phyloP scores from a whole-genome alignment of 2,113 vertebrate genomes.

The Caretta caretta region DNA sequence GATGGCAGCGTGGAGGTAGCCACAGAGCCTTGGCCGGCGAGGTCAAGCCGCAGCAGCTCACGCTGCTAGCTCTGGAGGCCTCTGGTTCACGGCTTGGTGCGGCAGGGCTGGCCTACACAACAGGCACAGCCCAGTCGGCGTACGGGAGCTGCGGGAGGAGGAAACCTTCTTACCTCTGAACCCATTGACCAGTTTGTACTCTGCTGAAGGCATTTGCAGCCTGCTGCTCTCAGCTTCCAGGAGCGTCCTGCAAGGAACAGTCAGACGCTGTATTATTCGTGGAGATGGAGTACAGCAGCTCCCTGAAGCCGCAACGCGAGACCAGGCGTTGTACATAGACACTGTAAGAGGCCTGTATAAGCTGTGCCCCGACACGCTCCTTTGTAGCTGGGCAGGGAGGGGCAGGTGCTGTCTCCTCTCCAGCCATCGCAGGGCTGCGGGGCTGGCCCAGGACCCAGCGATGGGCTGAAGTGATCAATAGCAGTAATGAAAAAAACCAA shows the following conservation, averaged over 20 bases:
- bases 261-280: neutral
- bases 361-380: neutral
- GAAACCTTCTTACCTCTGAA: constrained; percentile 71
- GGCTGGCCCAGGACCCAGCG: neutral
- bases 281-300: neutral
- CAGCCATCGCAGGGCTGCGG: too few relatives aligned
- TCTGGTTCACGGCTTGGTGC: too few relatives aligned
- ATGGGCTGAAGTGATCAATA: neutral
- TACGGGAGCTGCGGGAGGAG: too few relatives aligned
- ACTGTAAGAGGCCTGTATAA: too few relatives aligned
- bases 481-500: too few relatives aligned
- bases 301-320: neutral
- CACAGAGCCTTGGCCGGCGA: too few relatives aligned
- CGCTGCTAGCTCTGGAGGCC: too few relatives aligned
- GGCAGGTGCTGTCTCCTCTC: neutral
- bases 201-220: constrained; percentile 50
- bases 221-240: constrained; percentile 80
- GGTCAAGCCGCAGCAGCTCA: too few relatives aligned
- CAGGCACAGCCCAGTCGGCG: too few relatives aligned
- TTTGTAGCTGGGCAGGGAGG: neutral
- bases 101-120: too few relatives aligned
- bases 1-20: too few relatives aligned
- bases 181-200: constrained; percentile 39
- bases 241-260: constrained; percentile 70
- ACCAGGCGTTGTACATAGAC: neutral